A percentile compares a stretch with the other conserved stretches of the same genome.
phyloP scores from a whole-genome alignment of 2,113 vertebrate genomes.

The Mastomys natalensis region DNA sequence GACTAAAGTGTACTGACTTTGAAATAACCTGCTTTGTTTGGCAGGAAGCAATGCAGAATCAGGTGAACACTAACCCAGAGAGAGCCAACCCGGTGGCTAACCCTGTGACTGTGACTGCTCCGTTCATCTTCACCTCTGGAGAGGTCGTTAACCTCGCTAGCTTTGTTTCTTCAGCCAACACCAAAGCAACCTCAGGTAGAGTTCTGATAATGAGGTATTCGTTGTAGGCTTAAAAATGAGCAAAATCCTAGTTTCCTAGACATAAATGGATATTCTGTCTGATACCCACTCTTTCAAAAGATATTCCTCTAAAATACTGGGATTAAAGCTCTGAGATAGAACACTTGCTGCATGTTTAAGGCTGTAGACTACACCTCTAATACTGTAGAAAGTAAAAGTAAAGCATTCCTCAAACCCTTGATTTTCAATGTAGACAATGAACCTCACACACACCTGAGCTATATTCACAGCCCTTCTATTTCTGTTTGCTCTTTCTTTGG shows the following conservation, averaged over 20 bases:
- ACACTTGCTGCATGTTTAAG: neutral
- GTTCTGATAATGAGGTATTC: neutral
- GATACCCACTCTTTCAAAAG: neutral
- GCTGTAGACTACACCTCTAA: neutral
- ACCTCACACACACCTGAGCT: neutral
- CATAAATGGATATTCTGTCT: neutral
- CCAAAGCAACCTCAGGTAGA: slow-evolving; percentile 88
- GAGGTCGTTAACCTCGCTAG: slow-evolving; percentile 89
- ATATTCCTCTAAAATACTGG: neutral
- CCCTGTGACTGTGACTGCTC: slow-evolving; percentile 74
- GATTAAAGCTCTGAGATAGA: neutral
- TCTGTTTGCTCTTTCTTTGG: neutral
- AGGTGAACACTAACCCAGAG: slow-evolving; percentile 85
- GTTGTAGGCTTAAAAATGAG: slow-evolving; percentile 44
- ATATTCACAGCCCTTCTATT: neutral
- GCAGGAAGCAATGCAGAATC: slow-evolving; percentile 94
- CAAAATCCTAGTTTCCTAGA: neutral
- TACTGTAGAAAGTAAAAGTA: neutral
- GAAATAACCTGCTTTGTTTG: slow-evolving; percentile 26
- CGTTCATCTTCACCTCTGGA: slow-evolving; percentile 89
- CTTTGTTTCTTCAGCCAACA: slow-evolving; percentile 84
- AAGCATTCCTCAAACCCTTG: neutral
- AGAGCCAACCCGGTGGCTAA: slow-evolving; percentile 46
- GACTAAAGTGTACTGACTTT: slow-evolving; percentile 28
- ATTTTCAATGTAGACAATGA: neutral